Evolutionary conservation across 2,113 vertebrate species (phyloP), one percentile per base, ranked within the genome.

Genomic region (Bubalus kerabau): DNA sequence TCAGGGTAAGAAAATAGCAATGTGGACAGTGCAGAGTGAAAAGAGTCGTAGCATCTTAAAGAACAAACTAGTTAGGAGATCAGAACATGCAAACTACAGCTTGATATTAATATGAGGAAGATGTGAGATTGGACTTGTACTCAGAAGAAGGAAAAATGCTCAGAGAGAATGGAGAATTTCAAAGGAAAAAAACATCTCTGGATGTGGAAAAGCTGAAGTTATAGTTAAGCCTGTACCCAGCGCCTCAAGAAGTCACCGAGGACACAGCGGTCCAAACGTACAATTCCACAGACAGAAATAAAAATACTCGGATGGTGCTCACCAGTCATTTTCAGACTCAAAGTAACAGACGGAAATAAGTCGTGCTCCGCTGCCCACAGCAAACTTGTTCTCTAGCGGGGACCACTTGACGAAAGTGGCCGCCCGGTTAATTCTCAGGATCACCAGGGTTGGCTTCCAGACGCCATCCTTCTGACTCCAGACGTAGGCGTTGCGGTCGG

Each of bases 301-400:
- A 60, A 4, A 71, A 78, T 6, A 36, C 23, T 57, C 0, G 32
- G 67, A 46, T 24, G 21, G 21, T 54, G 93, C 99, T 99, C 96
- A 99, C 99, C 99, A 99, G 98, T 99, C 99, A 60, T 99, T 99
- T 98, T 99, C 99, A 95, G 99, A 99, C 97, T 99, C 99, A 80
- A 99, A 99, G 98, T 99, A 99, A 99, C 99, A 99, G 94, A 99
- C 99, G 0, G 99, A 99, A 98, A 99, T 99, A 98, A 99, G 99
- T 15, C 99, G 99, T 32, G 99, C 99, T 50, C 99, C 99, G 5
- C 99, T 99, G 87, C 99, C 99, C 81, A 99, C 99, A 3, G 99
- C 99, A 98, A 99, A 99, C 98, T 99, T 99, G 98, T 99, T 99
- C 99, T 99, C 99, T 98, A 99, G 85, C 1, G 99, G 99, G 60